phyloP scores from a whole-genome alignment of 1,140 invertebrate species.

The Diabrotica virgifera region DNA sequence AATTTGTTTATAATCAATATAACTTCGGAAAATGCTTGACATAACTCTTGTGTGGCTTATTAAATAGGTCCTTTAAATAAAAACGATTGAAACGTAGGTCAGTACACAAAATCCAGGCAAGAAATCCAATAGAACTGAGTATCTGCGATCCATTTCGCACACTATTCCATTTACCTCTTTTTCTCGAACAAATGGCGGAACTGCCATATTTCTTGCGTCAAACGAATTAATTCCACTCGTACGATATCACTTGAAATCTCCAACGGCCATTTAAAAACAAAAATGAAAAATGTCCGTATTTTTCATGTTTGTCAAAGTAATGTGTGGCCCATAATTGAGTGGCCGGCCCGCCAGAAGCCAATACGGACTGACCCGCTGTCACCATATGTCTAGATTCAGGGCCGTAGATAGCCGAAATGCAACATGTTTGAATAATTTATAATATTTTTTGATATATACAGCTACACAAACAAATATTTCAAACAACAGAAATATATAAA shows the following conservation, averaged over 20 bases:
- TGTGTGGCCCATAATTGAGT: constrained; percentile 18
- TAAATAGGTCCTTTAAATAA: too few relatives aligned
- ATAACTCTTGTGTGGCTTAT: too few relatives aligned
- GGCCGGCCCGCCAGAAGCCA: constrained; percentile 1
- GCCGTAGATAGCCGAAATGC: neutral
- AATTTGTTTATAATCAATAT: too few relatives aligned
- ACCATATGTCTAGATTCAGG: constrained; percentile 10
- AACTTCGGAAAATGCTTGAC: too few relatives aligned
- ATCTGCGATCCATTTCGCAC: neutral
- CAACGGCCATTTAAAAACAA: constrained; percentile 11
- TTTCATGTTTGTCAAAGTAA: constrained; percentile 19
- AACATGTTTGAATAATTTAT: too few relatives aligned
- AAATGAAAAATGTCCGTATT: constrained; percentile 16
- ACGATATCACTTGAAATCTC: constrained; percentile 13
- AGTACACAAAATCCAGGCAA: neutral
- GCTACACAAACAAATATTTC: too few relatives aligned
- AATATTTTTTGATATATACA: too few relatives aligned
- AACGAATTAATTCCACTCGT: constrained; percentile 11
- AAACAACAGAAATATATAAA: too few relatives aligned
- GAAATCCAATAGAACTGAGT: neutral
- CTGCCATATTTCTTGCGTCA: constrained; percentile 6
- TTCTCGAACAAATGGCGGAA: neutral
- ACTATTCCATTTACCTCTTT: constrained; percentile 2
- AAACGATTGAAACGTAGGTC: too few relatives aligned
- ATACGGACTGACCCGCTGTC: constrained; percentile 6